Percentiles rank a stretch among this genome's conserved stretches.
Conservation (phyloP, 2,113 vertebrate species). For the Halcyon senegalensis region DNA sequence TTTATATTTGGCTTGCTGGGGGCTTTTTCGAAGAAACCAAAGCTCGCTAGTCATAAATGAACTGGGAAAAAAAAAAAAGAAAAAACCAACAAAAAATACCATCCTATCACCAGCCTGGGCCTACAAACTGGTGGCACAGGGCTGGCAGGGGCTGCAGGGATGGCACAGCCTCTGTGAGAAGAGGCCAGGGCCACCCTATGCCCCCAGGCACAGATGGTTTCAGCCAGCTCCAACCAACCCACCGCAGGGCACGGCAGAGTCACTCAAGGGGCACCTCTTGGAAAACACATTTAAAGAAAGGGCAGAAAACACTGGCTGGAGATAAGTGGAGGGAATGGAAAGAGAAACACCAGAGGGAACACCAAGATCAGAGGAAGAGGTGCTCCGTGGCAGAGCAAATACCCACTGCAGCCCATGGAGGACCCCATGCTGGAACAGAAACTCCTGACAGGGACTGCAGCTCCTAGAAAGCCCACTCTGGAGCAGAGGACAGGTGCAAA, state of each 20-base stretch:
- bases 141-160: rapidly evolving
- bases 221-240: neutral
- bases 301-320: neutral
- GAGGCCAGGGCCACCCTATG: rapidly evolving
- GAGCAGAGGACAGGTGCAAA: neutral
- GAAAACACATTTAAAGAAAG: neutral
- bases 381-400: neutral
- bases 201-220: rapidly evolving
- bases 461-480: neutral
- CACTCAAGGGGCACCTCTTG: rapidly evolving
- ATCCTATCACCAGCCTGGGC: rapidly evolving
- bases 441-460: neutral
- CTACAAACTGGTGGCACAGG: rapidly evolving
- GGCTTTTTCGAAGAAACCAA: neutral
- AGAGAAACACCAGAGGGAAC: neutral
- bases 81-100: neutral
- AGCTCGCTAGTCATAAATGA: neutral
- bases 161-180: too few relatives aligned
- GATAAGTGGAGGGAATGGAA: neutral
- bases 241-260: neutral
- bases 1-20: neutral
- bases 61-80: neutral
- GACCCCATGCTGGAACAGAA: neutral
- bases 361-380: neutral
- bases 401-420: neutral